Evolutionary conservation across 2,113 vertebrate species (phyloP), one percentile per base, ranked within the genome.

Genomic region (Bubo blakistoni): DNA sequence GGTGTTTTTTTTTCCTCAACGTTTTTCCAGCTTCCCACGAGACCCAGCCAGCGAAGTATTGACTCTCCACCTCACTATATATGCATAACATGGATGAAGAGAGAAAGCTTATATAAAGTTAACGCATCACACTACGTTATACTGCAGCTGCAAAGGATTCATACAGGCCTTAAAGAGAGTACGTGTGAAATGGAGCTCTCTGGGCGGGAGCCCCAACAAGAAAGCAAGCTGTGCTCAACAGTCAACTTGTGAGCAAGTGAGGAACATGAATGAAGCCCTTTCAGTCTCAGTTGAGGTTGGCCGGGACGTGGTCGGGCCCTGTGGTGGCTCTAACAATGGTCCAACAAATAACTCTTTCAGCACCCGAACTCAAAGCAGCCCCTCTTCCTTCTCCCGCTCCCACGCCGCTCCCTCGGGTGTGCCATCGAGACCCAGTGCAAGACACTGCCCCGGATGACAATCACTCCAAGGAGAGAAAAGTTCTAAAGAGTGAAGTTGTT

Each of bases 361-460:
- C 34, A 36, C 38, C 42, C 42, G 0, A 46, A 62, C n/a, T 44
- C 54, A 62, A 77, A 47, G 44, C 62, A 83, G 27, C 25, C 55
- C 34, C 62, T 92, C 34, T 29, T 47, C 54, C 32, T 78, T 38
- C 49, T 58, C 40, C 69, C 6, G 2, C 49, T 87, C 42, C 72
- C 54, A 79, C 2, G 9, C 34, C 0, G 1, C 44, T 80, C 57
- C 57, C 44, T 52, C 3, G 2, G 57, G 10, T 27, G 11, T 20
- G 17, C 49, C 44, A 18, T 21, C 3, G 0, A 32, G 36, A 88
- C 79, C 2, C 9, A 3, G 44, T n/a, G 20, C 18, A 24, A n/a
- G 32, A 26, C 42, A 8, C 47, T 16, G 16, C 26, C 59, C 49
- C 0, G 0, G 34, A 32, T 16, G 19, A 57, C 11, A 66, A 61